phyloP scores from a whole-genome alignment of 1,140 invertebrate species.

The Drosophila truncata region DNA sequence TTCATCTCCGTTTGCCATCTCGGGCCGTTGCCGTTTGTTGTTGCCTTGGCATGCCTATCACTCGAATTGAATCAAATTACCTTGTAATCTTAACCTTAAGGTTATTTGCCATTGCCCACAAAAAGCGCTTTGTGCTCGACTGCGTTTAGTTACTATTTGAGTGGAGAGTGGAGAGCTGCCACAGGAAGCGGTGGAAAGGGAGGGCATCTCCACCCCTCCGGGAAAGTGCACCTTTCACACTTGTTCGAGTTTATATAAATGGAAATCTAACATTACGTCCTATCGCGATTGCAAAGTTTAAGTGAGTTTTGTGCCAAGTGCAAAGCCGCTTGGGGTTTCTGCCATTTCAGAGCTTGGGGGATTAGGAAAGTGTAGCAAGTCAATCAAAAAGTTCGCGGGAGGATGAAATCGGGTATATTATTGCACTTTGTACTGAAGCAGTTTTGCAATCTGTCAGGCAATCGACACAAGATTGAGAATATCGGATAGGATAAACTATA shows the following conservation, averaged over 20 bases:
- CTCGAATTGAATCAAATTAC: slow-evolving; percentile 85
- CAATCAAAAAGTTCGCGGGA: slow-evolving; percentile 51
- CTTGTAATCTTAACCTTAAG: slow-evolving; percentile 85
- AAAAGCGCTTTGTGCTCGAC: slow-evolving; percentile 76
- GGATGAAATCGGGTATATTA: slow-evolving; percentile 1
- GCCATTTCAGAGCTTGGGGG: slow-evolving; percentile 25
- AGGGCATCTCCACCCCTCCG: background rate
- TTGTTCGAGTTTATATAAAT: slow-evolving; percentile 77
- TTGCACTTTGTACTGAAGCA: background rate
- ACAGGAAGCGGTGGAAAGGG: background rate
- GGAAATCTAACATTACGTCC: slow-evolving; percentile 83
- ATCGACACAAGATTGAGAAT: background rate
- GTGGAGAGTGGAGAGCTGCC: slow-evolving; percentile 17
- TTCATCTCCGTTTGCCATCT: slow-evolving; percentile 50
- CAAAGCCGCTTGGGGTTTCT: slow-evolving; percentile 52
- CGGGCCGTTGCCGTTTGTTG: slow-evolving; percentile 54
- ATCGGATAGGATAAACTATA: background rate
- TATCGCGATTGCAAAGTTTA: slow-evolving; percentile 85
- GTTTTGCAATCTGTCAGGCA: background rate
- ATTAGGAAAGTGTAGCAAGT: slow-evolving; percentile 66
- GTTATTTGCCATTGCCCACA: slow-evolving; percentile 83
- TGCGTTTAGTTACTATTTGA: slow-evolving; percentile 82
- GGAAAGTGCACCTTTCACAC: slow-evolving; percentile 71
- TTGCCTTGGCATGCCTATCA: slow-evolving; percentile 82
- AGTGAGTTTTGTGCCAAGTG: slow-evolving; percentile 81